Conservation (phyloP, 2,888 invertebrate species). For the Drosophila eohydei region DNA sequence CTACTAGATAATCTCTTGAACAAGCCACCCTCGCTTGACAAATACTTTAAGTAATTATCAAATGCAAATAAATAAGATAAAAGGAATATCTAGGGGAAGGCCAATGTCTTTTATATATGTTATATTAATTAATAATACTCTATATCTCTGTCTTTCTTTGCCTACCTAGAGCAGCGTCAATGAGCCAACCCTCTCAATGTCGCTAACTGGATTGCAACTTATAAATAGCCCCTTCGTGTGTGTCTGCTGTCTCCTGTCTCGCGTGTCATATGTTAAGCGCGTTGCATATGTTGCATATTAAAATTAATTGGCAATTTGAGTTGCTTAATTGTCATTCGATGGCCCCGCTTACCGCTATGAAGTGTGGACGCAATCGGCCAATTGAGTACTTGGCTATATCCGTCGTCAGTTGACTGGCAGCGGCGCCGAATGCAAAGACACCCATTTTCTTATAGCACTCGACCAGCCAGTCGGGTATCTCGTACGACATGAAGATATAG, state of each 20-base stretch:
- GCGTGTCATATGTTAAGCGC: constrained; percentile 3
- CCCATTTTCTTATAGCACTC: constrained; percentile 91
- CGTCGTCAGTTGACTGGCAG: constrained; percentile 93
- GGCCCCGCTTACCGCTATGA: constrained; percentile 88
- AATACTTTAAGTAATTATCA: background rate
- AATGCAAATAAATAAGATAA: background rate
- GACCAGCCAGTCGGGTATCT: constrained; percentile 90
- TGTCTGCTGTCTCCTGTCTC: constrained; percentile 23
- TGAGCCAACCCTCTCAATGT: constrained; percentile 1
- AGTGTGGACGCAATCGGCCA: constrained; percentile 97
- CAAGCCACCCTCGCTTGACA: background rate
- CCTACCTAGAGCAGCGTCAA: background rate
- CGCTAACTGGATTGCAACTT: constrained; percentile 24
- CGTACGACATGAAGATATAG: constrained; percentile 86
- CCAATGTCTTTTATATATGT: background rate
- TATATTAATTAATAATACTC: background rate
- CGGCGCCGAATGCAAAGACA: constrained; percentile 94
- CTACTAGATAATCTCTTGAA: too few relatives aligned
- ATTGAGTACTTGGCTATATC: constrained; percentile 97
- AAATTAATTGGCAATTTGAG: constrained; percentile 58
- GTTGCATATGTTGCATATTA: constrained; percentile 64
- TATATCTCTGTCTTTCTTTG: background rate
- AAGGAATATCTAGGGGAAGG: background rate
- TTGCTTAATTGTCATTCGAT: constrained; percentile 35
- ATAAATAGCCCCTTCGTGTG: constrained; percentile 56